These are phyloP conservation scores for Cephonodes hylas DNA, from an alignment of 2,888 invertebrate species.

Conservation along the genomic window DNA sequence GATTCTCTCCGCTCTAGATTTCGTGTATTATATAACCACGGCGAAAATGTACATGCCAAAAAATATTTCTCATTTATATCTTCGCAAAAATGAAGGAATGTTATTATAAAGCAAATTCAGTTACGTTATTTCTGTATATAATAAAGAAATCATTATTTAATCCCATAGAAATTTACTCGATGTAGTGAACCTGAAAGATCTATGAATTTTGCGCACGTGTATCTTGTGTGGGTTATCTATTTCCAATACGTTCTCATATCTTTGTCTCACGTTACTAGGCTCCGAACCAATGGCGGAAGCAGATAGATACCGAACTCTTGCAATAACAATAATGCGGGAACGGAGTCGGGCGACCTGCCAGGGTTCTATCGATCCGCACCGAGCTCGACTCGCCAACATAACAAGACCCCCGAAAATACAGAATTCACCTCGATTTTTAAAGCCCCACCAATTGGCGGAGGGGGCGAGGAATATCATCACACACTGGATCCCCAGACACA, in stretches of 20 bases:
- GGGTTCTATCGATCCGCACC: conserved; percentile 73
- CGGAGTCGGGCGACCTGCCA: conserved; percentile 79
- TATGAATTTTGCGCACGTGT: conserved; percentile 1
- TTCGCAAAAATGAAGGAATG: background rate
- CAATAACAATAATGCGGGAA: conserved; percentile 79
- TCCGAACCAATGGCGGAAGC: conserved; percentile 70
- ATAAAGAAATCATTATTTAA: background rate
- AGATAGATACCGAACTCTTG: conserved; percentile 71
- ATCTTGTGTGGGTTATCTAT: conserved; percentile 12
- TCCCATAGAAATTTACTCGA: background rate
- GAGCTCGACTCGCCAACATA: conserved; percentile 56
- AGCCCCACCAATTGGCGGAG: conserved; percentile 38
- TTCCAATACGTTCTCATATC: conserved; percentile 39
- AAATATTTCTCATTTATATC: background rate
- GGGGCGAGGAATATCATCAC: conserved; percentile 49
- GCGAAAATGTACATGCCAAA: background rate
- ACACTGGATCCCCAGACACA: conserved; percentile 61
- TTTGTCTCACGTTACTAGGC: conserved; percentile 67
- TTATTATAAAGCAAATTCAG: background rate
- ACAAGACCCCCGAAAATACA: conserved; percentile 62
- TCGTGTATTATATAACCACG: background rate
- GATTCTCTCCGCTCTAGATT: background rate
- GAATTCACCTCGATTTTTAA: conserved; percentile 46
- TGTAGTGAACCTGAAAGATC: background rate
- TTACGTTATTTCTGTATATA: background rate